phyloP scores from a whole-genome alignment of 2,113 vertebrate genomes.

The Myrmecobius fasciatus region DNA sequence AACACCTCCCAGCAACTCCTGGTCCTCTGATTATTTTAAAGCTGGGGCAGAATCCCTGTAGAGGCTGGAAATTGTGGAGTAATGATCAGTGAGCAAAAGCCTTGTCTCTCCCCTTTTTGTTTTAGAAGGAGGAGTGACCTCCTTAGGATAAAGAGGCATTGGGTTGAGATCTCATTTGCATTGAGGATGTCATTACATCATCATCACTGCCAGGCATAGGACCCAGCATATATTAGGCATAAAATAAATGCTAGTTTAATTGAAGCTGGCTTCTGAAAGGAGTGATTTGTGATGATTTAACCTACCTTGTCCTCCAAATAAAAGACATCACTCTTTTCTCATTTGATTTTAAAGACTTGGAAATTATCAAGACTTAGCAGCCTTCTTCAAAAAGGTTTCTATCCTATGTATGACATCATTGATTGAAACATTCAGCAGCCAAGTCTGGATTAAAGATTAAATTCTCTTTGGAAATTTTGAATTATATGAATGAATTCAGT shows the following conservation, averaged over 20 bases:
- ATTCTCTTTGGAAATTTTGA: slow-evolving; percentile 27
- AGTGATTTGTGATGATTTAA: background rate
- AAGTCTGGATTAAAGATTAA: background rate
- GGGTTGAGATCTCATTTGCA: background rate
- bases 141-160: background rate
- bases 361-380: background rate
- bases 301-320: background rate
- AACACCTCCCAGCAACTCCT: background rate
- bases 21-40: background rate
- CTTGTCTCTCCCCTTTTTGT: background rate
- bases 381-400: background rate
- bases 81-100: background rate
- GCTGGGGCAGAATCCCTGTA: background rate
- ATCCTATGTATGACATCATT: background rate
- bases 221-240: background rate
- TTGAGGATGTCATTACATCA: background rate
- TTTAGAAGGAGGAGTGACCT: background rate
- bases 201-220: background rate
- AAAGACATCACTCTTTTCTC: background rate
- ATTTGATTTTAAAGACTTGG: background rate
- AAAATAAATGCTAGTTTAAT: background rate
- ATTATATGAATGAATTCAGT: background rate
- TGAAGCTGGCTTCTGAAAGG: background rate
- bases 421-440: background rate
- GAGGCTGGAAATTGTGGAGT: background rate